Evolutionary conservation across 2,888 invertebrate species (phyloP).

Genomic region (Sialis fuliginosa): DNA sequence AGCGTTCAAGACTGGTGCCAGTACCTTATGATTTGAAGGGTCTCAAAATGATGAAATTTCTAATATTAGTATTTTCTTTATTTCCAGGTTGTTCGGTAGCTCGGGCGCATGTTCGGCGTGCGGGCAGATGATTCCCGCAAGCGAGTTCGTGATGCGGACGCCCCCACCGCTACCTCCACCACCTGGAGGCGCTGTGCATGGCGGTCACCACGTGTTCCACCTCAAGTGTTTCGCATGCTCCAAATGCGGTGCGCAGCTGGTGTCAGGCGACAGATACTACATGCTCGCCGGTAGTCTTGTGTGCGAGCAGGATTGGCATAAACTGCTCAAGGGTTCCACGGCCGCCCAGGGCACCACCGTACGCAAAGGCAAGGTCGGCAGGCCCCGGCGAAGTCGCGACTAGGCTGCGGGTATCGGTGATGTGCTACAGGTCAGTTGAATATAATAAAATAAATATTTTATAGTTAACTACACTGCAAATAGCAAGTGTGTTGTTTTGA

Average conservation of each 20-base stretch:
- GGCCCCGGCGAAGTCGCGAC: conserved; percentile 78
- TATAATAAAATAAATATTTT: no score
- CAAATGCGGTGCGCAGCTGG: conserved; percentile 76
- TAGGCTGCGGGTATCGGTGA: conserved; percentile 34
- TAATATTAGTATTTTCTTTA: no score
- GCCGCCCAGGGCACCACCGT: conserved; percentile 39
- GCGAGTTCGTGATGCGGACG: conserved; percentile 83
- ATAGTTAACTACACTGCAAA: no score
- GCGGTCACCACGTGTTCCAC: conserved; percentile 67
- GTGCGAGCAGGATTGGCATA: conserved; percentile 93
- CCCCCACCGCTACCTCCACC: conserved; percentile 27
- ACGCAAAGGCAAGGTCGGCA: conserved; percentile 77
- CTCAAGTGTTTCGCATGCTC: conserved; percentile 91
- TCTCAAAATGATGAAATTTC: no score
- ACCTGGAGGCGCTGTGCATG: no score
- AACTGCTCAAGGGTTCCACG: conserved; percentile 57
- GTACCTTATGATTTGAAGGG: no score
- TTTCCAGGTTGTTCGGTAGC: conserved; percentile 74
- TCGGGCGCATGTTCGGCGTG: conserved; percentile 83
- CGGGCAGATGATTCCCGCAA: conserved; percentile 81
- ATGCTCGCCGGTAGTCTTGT: conserved; percentile 79
- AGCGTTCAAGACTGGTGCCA: no score
- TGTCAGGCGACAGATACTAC: conserved; percentile 81
- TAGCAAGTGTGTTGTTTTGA: no score
- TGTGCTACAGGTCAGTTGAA: neutral